Percentiles rank a stretch among this genome's conserved stretches.
Evolutionary conservation across 2,797 vertebrate genomes (phyloP).

Genomic region (Austrolebias charrua): DNA sequence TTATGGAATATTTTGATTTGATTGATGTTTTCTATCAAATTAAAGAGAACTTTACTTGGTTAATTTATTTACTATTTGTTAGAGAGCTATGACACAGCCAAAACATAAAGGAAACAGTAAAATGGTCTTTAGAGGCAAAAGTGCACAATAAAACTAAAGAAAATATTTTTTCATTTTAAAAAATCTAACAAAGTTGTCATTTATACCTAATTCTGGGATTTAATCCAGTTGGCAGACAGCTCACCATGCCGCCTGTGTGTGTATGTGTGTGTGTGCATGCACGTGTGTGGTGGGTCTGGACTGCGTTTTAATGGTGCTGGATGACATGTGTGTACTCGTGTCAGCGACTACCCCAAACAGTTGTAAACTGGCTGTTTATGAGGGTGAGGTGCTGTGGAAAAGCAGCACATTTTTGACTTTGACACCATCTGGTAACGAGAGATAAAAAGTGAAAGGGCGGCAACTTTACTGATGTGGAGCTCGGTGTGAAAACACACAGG

Average conservation of each 20-base stretch:
- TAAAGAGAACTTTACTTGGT: not conserved
- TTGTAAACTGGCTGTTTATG: slow-evolving; percentile 78
- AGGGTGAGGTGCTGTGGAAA: slow-evolving; percentile 64
- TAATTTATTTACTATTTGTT: not conserved
- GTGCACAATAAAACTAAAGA: slow-evolving; percentile 18
- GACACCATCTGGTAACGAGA: slow-evolving; percentile 60
- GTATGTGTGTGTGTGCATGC: slow-evolving; percentile 36
- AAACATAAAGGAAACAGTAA: not conserved
- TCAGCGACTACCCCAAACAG: slow-evolving; percentile 74
- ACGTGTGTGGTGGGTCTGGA: slow-evolving; percentile 69
- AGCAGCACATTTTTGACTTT: slow-evolving; percentile 59
- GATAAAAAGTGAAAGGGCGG: slow-evolving; percentile 15
- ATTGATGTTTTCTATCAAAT: not conserved
- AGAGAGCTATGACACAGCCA: not conserved
- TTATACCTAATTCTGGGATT: slow-evolving; percentile 39
- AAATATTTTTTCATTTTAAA: not conserved
- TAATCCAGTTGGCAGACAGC: slow-evolving; percentile 51
- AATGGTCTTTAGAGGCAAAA: not conserved
- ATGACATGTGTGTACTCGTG: slow-evolving; percentile 74
- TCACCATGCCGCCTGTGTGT: slow-evolving; percentile 27
- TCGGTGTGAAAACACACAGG: slow-evolving; percentile 39
- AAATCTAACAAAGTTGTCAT: slow-evolving; percentile 37
- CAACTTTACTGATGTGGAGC: slow-evolving; percentile 22
- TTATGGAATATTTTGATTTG: not conserved
- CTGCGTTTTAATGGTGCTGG: slow-evolving; percentile 67